Evolutionary conservation across 2,888 invertebrate species (phyloP).

Genomic region (Tridacna gigas): DNA sequence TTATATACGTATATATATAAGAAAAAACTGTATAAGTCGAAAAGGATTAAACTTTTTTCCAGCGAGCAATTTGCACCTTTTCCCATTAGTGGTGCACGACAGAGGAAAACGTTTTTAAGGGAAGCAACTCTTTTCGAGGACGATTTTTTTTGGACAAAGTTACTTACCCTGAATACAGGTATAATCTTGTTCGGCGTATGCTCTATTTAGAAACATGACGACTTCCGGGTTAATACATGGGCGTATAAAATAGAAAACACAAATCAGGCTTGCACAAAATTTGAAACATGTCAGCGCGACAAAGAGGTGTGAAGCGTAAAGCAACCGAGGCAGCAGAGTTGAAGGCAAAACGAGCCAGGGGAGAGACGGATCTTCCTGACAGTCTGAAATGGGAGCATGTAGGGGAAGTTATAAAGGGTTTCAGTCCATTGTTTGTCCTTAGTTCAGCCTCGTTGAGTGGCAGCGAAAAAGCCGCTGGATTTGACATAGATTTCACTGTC

Average conservation of each 20-base stretch:
- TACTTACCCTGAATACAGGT: conserved; percentile 13
- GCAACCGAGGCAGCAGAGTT: conserved; percentile 82
- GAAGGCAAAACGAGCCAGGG: conserved; percentile 77
- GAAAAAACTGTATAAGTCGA: too few relatives aligned
- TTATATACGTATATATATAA: too few relatives aligned
- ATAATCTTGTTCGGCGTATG: neutral
- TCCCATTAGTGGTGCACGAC: too few relatives aligned
- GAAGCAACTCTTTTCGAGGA: too few relatives aligned
- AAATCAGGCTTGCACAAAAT: neutral
- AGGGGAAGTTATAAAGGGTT: conserved; percentile 73
- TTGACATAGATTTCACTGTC: conserved; percentile 84
- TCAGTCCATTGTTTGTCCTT: conserved; percentile 74
- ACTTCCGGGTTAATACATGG: conserved; percentile 17
- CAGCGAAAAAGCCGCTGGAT: conserved; percentile 80
- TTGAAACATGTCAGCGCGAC: conserved; percentile 61
- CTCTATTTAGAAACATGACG: conserved; percentile 21
- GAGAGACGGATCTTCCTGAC: conserved; percentile 78
- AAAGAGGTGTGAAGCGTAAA: conserved; percentile 88
- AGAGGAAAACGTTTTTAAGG: too few relatives aligned
- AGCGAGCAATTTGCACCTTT: too few relatives aligned
- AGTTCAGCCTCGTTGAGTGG: conserved; percentile 75
- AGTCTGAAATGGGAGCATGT: conserved; percentile 75
- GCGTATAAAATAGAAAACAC: conserved; percentile 2
- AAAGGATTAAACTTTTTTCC: too few relatives aligned
- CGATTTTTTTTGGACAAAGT: neutral